Base-by-base conservation (phyloP, 2,113 vertebrate species). In the Taurulus bubalis region DNA sequence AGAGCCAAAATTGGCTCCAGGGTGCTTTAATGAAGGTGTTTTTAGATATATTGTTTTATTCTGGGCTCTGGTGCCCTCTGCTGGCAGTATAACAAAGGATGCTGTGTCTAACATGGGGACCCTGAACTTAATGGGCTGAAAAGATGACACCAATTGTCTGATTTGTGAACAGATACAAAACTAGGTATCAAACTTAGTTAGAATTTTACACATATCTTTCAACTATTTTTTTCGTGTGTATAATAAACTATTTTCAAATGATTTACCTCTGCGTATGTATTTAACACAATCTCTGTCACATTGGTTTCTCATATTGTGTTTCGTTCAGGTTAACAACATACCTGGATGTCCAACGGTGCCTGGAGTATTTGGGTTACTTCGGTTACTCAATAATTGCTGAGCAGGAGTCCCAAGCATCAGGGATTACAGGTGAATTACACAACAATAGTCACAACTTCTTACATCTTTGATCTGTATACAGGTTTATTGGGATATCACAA, bases 321-420 rank as follows among this genome's bases (percentile, higher is more conserved):
- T 58, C 76, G 1, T 90, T 51, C 85, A 99, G 98, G 78, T 94
- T 99, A 36, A 99, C 98, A 0, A 98, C 98, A 0, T 99, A 98
- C 77, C 93, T 99, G 84, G 98, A 99, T 77, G 98, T 99, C 8
- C 97, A 98, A 78, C 95, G 97, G 63, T 99, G 98, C 80, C 92
- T 99, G 84, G 98, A 99, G 87, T 99, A 99, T 93, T 91, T 99
- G 86, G 97, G 97, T 45, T 99, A 98, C 84, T 95, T 99, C 20
- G 97, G 98, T 42, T 99, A 98, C 92, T 98, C 98, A 0, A 98
- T 99, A 90, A 86, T 99, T 83, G 96, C 97, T 58, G 97, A 99
- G 87, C 98, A 99, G 86, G 98, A 99, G 85, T 98, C 98, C 68
- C 98, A 99, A 79, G 96, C 97, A 42, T 95, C 97, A 49, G 97